Evolutionary conservation across 2,797 vertebrate species (phyloP), one percentile per base, ranked within the genome.

Genomic region (Chloroceryle inda): DNA sequence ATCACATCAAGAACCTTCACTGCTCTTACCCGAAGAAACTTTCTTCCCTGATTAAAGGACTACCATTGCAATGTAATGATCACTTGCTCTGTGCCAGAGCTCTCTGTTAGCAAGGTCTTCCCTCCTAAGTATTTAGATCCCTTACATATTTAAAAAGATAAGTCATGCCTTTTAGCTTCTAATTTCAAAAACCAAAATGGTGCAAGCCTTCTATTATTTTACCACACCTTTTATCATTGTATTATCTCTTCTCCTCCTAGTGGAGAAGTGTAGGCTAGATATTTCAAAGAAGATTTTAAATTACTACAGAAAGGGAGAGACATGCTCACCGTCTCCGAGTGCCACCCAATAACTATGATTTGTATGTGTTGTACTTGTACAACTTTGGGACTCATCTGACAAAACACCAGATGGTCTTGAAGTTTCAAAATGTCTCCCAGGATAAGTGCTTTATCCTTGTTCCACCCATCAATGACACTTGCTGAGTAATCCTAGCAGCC

Each of bases 381-480:
- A 71, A 56, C 80, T 76, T 74, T 76, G 85, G 29, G 63, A 77
- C 37, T 67, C 29, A 26, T 55, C 78, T 71, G 84, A 64, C 63
- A 52, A 73, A 91, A 64, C 72, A 77, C 44, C 88, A 96, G 80
- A 95, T 95, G 89, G 77, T 82, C 59, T 45, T 85, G 52, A 85
- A 89, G 45, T 92, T 83, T 94, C 47, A 37, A 44, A 21, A 71
- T 78, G 35, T 86, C 66, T 94, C 88, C 83, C 71, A 69, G 59
- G 66, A 69, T 76, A 91, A 86, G 19, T 27, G 23, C 35, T 88
- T 92, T 80, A 35, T 90, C 59, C 56, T 90, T 68, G 33, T 50
- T 95, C 92, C 58, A 86, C 45, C 85, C 64, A 37, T 78, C 53
- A 78, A 4, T 88, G 55, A 86, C 27, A 37, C 24, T 78, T 78